Base-by-base conservation (phyloP, 2,888 invertebrate species). In the Hirtodrosophila cameraria region DNA sequence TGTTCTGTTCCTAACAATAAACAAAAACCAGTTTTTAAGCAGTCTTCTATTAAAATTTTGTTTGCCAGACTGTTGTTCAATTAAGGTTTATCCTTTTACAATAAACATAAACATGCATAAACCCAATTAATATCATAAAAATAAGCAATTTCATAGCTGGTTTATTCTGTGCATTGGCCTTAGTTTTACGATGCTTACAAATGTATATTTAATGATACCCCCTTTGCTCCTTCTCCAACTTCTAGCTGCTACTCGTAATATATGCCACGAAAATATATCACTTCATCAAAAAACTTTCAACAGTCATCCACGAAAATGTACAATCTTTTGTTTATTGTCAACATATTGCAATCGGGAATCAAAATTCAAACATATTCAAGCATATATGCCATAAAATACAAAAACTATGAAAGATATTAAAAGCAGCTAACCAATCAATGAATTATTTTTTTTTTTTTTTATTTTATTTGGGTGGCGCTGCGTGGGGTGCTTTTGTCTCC, bases 211-310 rank as follows among this genome's bases (percentile, higher is more conserved):
- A 77, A 86, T 86, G 60, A 49, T 50, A 58, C 43, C 57, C 53
- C 42, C 25, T 25, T 25, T 48, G 59, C 43, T 57, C 53, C 36
- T 25, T 20, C 33, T 16, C 20, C 16, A 41, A 28, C 15, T 15
- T 23, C n/a, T 39, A 2, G 7, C 52, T 41, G 31, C 16, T 31
- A 36, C 43, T 45, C 54, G 43, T 70, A 69, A 70, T 67, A 46
- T 54, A 67, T 73, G 45, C 33, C 28, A 45, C 20, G 39, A 28
- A 53, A 65, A 69, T 55, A 81, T 86, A 81, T 80, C 75, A 84
- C 78, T 70, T 86, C 70, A 86, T 86, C 75, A 69, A 57, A 23
- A 69, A 82, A 77, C 75, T 81, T 86, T 86, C 84, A 81, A 84
- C 70, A 64, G 63, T 61, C 59, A n/a, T n/a, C n/a, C n/a, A n/a